Evolutionary conservation across 2,797 vertebrate genomes (phyloP), one percentile per base, ranked within the genome.

Genomic region (Emydoidea blandingii): DNA sequence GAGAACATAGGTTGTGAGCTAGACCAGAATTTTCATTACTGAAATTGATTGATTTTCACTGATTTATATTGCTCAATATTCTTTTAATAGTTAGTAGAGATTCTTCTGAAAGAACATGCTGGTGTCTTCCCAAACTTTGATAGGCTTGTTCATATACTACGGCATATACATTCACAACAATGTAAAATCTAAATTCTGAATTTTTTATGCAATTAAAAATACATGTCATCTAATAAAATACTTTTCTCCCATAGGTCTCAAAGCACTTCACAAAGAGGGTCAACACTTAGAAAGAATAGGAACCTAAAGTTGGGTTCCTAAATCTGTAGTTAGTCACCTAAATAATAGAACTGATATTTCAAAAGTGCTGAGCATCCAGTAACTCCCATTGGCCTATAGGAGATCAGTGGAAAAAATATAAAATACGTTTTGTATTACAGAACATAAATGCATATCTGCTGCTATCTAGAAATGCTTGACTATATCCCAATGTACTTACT

Each of bases 21-120:
- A 94, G 21, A 85, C 81, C 2, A 1, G 4, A 1, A 41, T 79
- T 95, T 92, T 92, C 90, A 53, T 89, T 86, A 34, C 47, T 91
- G 34, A 78, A 78, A 31, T 78, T 11, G 82, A 57, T 59, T 57
- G 21, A 6, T 4, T 80, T 93, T 92, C 74, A 90, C 9, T 6
- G 41, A 18, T 83, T 91, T 15, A 57, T 81, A 86, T 90, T 90
- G 14, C 57, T 82, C 27, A 54, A 54, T 54, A 21, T 54, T 18
- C 6, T 54, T 54, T 54, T 54, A 49, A 78, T 87, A 56, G 10
- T 92, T 91, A 81, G 41, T 49, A 8, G 34, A 83, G 76, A 74
- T 89, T 52, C 54, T 94, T 7, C 50, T 91, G 62, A 85, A 82
- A 37, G 34, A 78, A 41, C 52, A 29, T 54, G 16, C 53, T 6